phyloP scores from a whole-genome alignment of 2,888 invertebrate genomes.

The Drosophila testacea region DNA sequence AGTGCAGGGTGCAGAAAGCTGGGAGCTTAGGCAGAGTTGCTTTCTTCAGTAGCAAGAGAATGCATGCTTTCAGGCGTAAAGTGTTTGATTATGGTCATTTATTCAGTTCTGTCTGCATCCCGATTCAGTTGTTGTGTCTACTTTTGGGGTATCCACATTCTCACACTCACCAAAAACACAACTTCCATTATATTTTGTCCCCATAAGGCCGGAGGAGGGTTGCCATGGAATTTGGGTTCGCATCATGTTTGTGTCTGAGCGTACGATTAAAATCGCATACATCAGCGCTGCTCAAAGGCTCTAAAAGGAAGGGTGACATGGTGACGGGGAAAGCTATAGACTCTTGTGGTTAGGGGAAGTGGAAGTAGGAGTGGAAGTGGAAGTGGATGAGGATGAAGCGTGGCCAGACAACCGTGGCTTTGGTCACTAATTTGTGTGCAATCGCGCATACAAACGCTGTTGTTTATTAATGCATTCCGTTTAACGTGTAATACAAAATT shows the following conservation, averaged over 20 bases:
- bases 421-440: conserved; percentile 72
- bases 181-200: conserved; percentile 40
- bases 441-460: conserved; percentile 69
- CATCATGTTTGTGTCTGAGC: conserved; percentile 74
- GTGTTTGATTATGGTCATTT: conserved; percentile 82
- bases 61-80: conserved; percentile 78
- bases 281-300: conserved; percentile 60
- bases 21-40: conserved; percentile 44
- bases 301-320: neutral
- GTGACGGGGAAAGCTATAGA: conserved; percentile 4
- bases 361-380: neutral
- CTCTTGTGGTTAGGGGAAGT: conserved; percentile 27
- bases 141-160: conserved; percentile 24
- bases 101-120: conserved; percentile 64
- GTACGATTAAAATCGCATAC: conserved; percentile 77
- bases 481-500: conserved; percentile 61
- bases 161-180: conserved; percentile 12
- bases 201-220: conserved; percentile 26
- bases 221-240: conserved; percentile 68
- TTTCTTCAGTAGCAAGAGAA: conserved; percentile 41
- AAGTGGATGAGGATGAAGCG: conserved; percentile 7
- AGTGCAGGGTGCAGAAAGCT: neutral
- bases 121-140: conserved; percentile 51
- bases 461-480: conserved; percentile 73
- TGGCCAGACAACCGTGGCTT: conserved; percentile 55